A percentile compares a stretch with the other conserved stretches of the same genome.
These are phyloP conservation scores for Leptopterna dolabrata DNA, from an alignment of 2,888 invertebrate genomes.

Conservation along the genomic window DNA sequence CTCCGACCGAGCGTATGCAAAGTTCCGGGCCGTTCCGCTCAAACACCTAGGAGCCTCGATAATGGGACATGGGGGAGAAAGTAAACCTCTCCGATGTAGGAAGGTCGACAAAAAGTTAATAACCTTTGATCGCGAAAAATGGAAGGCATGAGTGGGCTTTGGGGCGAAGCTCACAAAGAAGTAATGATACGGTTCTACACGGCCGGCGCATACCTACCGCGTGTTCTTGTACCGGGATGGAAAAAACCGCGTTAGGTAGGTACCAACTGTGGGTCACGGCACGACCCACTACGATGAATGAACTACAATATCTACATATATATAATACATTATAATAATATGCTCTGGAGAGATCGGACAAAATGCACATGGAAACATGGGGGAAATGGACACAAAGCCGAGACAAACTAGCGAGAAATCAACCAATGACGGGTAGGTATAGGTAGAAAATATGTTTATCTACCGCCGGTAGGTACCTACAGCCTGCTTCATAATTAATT, in stretches of 20 bases:
- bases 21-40: conserved; percentile 18
- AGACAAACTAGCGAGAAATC: no score
- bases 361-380: no score
- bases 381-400: no score
- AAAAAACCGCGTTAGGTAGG: background rate
- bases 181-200: conserved; percentile 5
- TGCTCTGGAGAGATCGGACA: no score
- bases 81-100: background rate
- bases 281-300: background rate
- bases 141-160: background rate
- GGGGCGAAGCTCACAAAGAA: background rate
- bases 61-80: background rate
- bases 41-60: background rate
- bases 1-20: background rate
- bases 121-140: conserved; percentile 26
- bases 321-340: no score
- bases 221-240: background rate
- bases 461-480: no score
- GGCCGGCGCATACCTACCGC: background rate
- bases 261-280: background rate
- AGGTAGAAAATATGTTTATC: no score
- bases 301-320: background rate
- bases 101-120: conserved; percentile 24
- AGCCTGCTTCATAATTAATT: no score
- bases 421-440: no score